Evolutionary conservation across 1,140 invertebrate genomes (phyloP).

Genomic region (Dufourea novaeangliae): DNA sequence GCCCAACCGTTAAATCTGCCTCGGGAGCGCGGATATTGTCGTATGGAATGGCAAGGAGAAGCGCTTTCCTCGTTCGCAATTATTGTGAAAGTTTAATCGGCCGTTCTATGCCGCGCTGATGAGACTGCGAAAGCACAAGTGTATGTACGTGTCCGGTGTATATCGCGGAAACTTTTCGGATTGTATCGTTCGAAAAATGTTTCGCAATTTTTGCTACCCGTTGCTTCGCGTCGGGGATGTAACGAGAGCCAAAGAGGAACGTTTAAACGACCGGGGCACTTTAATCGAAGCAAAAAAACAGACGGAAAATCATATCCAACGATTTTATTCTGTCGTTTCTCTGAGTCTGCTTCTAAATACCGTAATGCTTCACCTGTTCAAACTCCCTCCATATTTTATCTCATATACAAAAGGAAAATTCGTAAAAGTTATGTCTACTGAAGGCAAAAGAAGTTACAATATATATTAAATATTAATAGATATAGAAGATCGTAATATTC

Average conservation of each 20-base stretch:
- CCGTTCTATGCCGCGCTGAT: slow-evolving; percentile 42
- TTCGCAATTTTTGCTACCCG: slow-evolving; percentile 30
- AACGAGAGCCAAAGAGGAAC: neutral
- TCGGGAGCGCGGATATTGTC: slow-evolving; percentile 45
- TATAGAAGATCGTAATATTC: too few species aligned
- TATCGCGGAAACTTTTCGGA: slow-evolving; percentile 33
- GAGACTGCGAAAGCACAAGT: slow-evolving; percentile 26
- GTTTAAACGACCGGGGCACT: slow-evolving; percentile 7
- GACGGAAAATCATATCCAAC: neutral
- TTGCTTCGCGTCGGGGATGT: neutral
- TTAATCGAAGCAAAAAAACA: slow-evolving; percentile 7
- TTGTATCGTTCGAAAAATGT: slow-evolving; percentile 43
- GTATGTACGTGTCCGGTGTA: slow-evolving; percentile 14
- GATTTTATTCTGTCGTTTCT: too few species aligned
- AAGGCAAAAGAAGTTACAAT: too few species aligned
- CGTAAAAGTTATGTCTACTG: too few species aligned
- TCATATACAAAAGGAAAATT: too few species aligned
- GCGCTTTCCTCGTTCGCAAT: slow-evolving; percentile 54
- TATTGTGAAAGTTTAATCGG: slow-evolving; percentile 63
- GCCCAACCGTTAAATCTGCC: slow-evolving; percentile 47
- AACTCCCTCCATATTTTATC: too few species aligned
- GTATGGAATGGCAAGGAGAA: slow-evolving; percentile 45
- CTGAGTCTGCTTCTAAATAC: too few species aligned
- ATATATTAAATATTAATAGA: too few species aligned
- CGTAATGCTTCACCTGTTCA: too few species aligned